These are phyloP conservation scores for Holacanthus passer DNA, from an alignment of 2,113 vertebrate species.

Conservation along the genomic window DNA sequence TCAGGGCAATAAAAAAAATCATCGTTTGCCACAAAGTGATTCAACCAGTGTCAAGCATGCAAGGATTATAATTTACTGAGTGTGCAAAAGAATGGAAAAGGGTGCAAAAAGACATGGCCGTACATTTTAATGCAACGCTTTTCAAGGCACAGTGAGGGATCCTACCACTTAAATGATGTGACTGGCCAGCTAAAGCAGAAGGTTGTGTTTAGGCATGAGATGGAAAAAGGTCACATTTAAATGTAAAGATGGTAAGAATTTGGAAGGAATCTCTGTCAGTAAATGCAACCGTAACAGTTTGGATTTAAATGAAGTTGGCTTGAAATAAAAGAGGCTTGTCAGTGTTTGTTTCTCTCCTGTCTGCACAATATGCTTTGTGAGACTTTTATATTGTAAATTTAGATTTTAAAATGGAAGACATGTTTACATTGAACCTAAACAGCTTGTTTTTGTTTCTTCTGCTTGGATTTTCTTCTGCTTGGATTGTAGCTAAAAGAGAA, in stretches of 20 bases:
- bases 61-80: background rate
- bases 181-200: constrained; percentile 4
- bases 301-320: constrained; percentile 3
- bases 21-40: background rate
- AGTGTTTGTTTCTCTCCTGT: constrained; percentile 6
- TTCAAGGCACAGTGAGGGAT: background rate
- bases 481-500: background rate
- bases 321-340: constrained; percentile 19
- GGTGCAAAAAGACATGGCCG: background rate
- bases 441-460: constrained; percentile 11
- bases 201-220: background rate
- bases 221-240: background rate
- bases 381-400: background rate
- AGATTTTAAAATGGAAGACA: constrained; percentile 30
- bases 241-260: background rate
- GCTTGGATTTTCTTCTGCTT: background rate
- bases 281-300: background rate
- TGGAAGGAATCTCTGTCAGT: background rate
- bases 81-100: background rate
- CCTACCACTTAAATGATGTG: background rate
- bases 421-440: constrained; percentile 30
- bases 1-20: background rate
- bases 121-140: background rate
- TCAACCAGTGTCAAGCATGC: background rate
- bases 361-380: background rate